Evolutionary conservation across 2,888 invertebrate species (phyloP), one percentile per base, ranked within the genome.

Genomic region (Craniophora ligustri): DNA sequence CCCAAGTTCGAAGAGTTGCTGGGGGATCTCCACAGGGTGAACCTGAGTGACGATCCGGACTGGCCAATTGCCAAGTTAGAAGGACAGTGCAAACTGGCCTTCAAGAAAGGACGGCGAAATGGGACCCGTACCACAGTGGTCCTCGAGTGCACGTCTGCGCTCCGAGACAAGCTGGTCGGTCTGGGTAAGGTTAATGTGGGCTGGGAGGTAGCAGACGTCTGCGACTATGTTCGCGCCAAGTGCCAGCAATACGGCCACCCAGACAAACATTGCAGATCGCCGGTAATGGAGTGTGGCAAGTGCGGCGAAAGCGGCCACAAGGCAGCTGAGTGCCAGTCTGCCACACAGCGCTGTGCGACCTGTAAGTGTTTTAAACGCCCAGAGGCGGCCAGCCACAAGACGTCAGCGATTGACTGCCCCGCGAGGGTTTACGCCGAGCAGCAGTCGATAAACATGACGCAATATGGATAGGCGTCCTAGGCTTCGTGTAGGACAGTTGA

Each of bases 231-330:
- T 0, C 4, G 18, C 3, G 63, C 3, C 0, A 75, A 63, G 5
- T 82, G 83, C 36, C 82, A 83, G 14, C 61, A 62, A 1, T 82
- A 78, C 15, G 81, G 82, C 0, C 79, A 83, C 64, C 78, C 79
- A 0, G 80, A 74, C 6, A 70, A 72, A 0, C 60, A 49, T 10
- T 81, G 78, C 28, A n/a, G 59, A 0, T 26, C 71, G 0, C 3
- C 16, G 0, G 45, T 31, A 0, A 3, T 1, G 0, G 57, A 38
- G 0, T 80, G 79, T 16, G 50, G 61, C 0, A 47, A 38, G 0
- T 78, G 80, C 6, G 76, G 76, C 0, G 62, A 38, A 0, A 8
- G 18, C 0, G 18, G 78, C 0, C 78, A 79, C 31, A 19, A 38
- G 0, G 2, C 14, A 0, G 28, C 13, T 0, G 59, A 46, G 0